Evolutionary conservation across 2,888 invertebrate genomes (phyloP).

Genomic region (Caenorhabditis sp.): DNA sequence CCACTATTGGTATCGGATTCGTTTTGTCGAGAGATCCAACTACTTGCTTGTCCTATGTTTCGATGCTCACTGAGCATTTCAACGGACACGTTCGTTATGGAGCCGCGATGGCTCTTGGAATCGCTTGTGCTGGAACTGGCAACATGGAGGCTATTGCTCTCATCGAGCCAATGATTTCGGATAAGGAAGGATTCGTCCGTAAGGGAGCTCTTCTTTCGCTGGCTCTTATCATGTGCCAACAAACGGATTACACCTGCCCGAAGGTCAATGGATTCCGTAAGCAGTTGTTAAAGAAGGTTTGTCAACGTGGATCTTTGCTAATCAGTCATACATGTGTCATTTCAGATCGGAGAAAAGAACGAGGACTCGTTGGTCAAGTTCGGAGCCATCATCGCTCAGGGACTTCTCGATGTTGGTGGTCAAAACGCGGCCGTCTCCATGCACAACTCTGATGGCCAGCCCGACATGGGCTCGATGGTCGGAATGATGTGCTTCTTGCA

Average conservation of each 20-base stretch:
- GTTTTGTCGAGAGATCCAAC: conserved; percentile 86
- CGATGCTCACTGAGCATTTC: conserved; percentile 66
- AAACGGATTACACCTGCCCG: conserved; percentile 58
- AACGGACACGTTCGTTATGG: conserved; percentile 66
- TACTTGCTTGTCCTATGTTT: conserved; percentile 54
- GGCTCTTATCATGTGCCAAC: conserved; percentile 63
- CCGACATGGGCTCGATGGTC: conserved; percentile 62
- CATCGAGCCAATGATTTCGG: conserved; percentile 62
- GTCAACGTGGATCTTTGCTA: too few species aligned
- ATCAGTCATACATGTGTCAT: too few species aligned
- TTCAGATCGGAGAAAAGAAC: conserved; percentile 57
- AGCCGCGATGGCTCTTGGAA: conserved; percentile 64
- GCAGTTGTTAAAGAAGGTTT: conserved; percentile 58
- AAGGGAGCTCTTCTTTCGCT: conserved; percentile 60
- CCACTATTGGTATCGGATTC: conserved; percentile 98
- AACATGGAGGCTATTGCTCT: conserved; percentile 61
- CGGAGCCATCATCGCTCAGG: conserved; percentile 62
- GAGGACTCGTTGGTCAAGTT: conserved; percentile 65
- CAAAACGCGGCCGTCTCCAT: conserved; percentile 60
- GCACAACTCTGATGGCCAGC: conserved; percentile 59
- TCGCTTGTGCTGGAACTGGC: conserved; percentile 64
- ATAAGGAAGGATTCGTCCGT: conserved; percentile 65
- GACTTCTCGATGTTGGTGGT: conserved; percentile 62
- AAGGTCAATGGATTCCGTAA: conserved; percentile 63
- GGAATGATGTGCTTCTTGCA: conserved; percentile 69